Conservation (phyloP, 2,888 invertebrate genomes). For the Lacanobia oleracea region DNA sequence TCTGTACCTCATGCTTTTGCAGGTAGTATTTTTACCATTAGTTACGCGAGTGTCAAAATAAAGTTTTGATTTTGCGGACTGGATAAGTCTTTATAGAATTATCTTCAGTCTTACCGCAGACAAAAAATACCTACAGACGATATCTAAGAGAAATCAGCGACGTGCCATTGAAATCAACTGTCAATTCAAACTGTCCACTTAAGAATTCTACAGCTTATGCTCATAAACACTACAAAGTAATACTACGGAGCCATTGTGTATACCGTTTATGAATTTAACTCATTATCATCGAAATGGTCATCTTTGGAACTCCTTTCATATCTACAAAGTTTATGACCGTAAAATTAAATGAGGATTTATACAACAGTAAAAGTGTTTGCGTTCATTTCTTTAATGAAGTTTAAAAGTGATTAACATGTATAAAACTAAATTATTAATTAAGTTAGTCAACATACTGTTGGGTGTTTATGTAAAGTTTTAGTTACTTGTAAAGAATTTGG, state of each 20-base stretch:
- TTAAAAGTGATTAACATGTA: constrained; percentile 21
- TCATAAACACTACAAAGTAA: constrained; percentile 40
- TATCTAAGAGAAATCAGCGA: constrained; percentile 16
- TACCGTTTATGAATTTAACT: constrained; percentile 31
- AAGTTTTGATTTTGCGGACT: not conserved
- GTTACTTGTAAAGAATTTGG: not conserved
- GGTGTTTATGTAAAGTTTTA: constrained; percentile 9
- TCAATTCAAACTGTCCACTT: constrained; percentile 19
- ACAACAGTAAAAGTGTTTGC: constrained; percentile 42
- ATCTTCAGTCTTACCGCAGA: not conserved
- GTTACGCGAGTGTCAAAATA: not conserved
- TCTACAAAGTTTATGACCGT: constrained; percentile 47
- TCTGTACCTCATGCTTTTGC: too few relatives aligned
- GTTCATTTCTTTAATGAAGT: constrained; percentile 23
- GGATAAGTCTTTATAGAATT: not conserved
- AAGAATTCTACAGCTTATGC: not conserved
- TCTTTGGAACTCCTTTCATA: constrained; percentile 35
- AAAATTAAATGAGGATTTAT: constrained; percentile 37
- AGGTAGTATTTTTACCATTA: not conserved
- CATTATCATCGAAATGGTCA: constrained; percentile 41
- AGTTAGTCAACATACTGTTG: constrained; percentile 2
- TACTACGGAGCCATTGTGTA: constrained; percentile 29
- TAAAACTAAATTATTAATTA: constrained; percentile 3
- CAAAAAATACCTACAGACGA: not conserved
- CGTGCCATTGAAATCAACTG: not conserved